Conservation (phyloP, 2,888 invertebrate species). For the Harpalus rufipes region DNA sequence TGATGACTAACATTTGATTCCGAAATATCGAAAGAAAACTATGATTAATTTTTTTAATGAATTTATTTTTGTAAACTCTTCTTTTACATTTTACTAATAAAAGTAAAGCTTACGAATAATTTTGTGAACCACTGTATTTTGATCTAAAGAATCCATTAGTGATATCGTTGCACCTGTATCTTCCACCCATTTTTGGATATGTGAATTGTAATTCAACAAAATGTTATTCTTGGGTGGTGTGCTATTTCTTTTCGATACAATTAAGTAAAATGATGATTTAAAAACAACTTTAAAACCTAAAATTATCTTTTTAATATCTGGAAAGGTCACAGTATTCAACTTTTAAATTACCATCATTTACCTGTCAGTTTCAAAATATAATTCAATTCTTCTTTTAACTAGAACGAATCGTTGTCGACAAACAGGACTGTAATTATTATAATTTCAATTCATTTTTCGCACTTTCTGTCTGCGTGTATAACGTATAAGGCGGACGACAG, state of each 20-base stretch:
- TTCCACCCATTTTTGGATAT: too few relatives aligned
- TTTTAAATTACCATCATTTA: conserved; percentile 47
- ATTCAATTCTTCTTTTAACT: conserved; percentile 10
- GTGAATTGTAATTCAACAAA: not conserved
- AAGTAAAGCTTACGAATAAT: too few relatives aligned
- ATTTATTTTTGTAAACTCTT: too few relatives aligned
- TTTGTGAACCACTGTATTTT: too few relatives aligned
- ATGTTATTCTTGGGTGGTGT: not conserved
- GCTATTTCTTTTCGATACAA: not conserved
- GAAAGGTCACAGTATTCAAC: not conserved
- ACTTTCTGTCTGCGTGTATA: conserved; percentile 20
- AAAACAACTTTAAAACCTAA: not conserved
- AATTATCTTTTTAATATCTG: not conserved
- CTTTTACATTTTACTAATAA: too few relatives aligned
- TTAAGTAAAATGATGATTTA: not conserved
- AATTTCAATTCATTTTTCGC: conserved; percentile 48
- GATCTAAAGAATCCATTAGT: too few relatives aligned
- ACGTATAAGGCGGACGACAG: conserved; percentile 14
- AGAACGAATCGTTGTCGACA: conserved; percentile 12
- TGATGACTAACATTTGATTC: too few relatives aligned
- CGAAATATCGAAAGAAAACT: too few relatives aligned
- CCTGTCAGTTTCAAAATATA: conserved; percentile 48
- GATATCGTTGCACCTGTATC: too few relatives aligned
- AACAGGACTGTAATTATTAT: conserved; percentile 26
- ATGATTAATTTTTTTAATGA: too few relatives aligned